Evolutionary conservation across 2,113 vertebrate species (phyloP).

Genomic region (Oreotrochilus melanogaster): DNA sequence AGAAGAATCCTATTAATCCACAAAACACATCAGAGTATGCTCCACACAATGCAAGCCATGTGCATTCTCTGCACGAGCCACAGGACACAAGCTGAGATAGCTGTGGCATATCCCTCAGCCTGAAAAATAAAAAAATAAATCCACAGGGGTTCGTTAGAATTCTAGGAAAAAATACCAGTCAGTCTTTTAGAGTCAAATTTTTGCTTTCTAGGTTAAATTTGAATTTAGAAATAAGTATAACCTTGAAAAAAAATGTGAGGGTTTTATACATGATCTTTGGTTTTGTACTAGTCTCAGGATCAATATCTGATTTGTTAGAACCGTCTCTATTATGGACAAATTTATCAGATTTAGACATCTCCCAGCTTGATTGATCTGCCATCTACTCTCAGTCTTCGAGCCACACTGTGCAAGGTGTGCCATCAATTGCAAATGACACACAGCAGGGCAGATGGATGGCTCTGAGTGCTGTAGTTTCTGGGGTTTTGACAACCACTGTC

Average conservation of each 20-base stretch:
- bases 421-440: not conserved
- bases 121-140: not conserved
- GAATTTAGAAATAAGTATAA: not conserved
- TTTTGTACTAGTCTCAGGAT: not conserved
- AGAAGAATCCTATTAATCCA: constrained; percentile 56
- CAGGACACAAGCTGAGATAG: not conserved
- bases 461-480: not conserved
- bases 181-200: not conserved
- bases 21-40: not conserved
- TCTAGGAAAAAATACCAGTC: not conserved
- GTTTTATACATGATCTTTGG: not conserved
- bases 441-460: not conserved
- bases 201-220: not conserved
- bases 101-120: not conserved
- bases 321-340: not conserved
- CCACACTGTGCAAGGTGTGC: not conserved
- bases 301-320: not conserved
- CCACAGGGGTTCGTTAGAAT: not conserved
- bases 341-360: not conserved
- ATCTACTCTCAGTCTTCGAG: not conserved
- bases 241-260: not conserved
- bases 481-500: not conserved
- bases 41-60: constrained; percentile 25
- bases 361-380: not conserved
- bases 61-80: not conserved